Conservation (phyloP, 2,113 vertebrate species). For the Menura novaehollandiae region DNA sequence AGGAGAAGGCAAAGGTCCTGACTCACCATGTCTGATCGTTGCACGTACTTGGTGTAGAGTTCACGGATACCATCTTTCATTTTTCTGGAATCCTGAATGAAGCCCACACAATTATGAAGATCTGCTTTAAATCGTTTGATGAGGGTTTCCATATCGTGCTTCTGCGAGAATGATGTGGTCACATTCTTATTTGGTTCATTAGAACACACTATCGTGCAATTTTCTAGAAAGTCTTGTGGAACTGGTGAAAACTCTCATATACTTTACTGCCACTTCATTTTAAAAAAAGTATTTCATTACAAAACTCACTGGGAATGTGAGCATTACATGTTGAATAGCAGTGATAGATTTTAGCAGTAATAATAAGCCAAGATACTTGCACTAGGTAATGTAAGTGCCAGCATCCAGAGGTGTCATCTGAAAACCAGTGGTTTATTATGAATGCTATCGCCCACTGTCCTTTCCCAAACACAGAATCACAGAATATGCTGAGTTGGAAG, state of each 20-base stretch:
- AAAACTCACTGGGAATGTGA: not conserved
- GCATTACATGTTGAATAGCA: not conserved
- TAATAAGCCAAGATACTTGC: not conserved
- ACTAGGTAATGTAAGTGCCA: not conserved
- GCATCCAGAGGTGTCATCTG: not conserved
- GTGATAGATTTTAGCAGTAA: not conserved
- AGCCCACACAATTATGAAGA: conserved; percentile 79
- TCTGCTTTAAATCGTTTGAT: conserved; percentile 84
- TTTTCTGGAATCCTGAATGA: conserved; percentile 83
- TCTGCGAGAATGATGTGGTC: conserved; percentile 66
- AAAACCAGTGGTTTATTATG: not conserved
- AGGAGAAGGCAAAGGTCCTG: not conserved
- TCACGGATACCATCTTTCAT: conserved; percentile 78
- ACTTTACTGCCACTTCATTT: not conserved
- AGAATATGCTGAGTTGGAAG: not conserved
- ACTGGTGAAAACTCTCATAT: not conserved
- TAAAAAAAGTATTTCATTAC: not conserved
- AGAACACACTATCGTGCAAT: not conserved
- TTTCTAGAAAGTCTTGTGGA: not conserved
- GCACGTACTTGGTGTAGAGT: conserved; percentile 79
- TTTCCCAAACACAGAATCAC: not conserved
- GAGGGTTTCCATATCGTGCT: conserved; percentile 73
- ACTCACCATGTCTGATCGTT: conserved; percentile 80
- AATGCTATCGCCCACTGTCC: not conserved
- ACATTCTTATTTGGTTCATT: not conserved